Base-by-base conservation (phyloP, 2,888 invertebrate species). In the Drosophila leonis region DNA sequence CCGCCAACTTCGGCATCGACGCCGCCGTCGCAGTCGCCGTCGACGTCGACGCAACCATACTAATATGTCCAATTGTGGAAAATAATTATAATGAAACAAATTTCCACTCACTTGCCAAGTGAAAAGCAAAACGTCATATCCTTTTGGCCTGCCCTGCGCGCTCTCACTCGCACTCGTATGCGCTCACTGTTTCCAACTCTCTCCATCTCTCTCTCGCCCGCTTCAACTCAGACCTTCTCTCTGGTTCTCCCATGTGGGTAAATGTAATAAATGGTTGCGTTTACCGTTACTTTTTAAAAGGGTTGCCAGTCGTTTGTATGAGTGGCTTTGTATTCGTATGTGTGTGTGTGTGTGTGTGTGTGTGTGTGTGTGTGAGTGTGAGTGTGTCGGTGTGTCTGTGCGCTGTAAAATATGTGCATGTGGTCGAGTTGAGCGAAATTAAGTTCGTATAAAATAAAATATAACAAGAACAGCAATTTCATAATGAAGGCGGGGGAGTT, bases 1-100 rank as follows among this genome's bases (percentile, higher is more conserved):
- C n/a, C 18, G 56, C 29, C 24, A 51, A 0, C 49, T 57, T 46
- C 20, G 65, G 13, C 61, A 48, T 39, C 20, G 42, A 33, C 24
- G 73, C 18, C 9, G 31, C 1, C 48, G 65, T 65, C 49, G 65
- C 0, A 37, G 35, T 46, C 39, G 56, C 6, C 52, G 61, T 41
- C 29, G 68, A 20, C 65, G 62, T 74, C 66, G 69, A 77, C 82
- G 86, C 88, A 82, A 90, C 91, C 92, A 92, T 93, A 93, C 92
- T 93, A 92, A 93, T 93, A 92, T 93, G 93, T 93, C 92, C 92
- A 93, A 93, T 93, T 92, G 93, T 93, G 93, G 93, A 93, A 93
- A 93, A 93, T 93, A 93, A 93, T 93, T 93, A 93, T 92, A 93
- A 92, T 92, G 92, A 91, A 92, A 92, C 93, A 93, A 93, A 93